Evolutionary conservation across 2,888 invertebrate genomes (phyloP).

Genomic region (Andrena hattorfiana): DNA sequence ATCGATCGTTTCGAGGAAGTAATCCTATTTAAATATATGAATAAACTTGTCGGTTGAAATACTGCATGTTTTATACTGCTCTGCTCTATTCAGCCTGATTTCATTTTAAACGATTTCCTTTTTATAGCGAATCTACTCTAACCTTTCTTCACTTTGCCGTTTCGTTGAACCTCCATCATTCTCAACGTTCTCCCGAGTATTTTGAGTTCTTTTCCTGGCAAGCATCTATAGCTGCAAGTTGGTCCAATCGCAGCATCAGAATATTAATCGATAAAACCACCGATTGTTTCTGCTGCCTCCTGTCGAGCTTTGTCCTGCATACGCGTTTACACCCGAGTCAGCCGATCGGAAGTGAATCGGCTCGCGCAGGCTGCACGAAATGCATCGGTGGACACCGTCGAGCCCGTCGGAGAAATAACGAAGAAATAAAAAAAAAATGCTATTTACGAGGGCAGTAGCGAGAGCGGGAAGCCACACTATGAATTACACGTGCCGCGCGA

Average conservation of each 20-base stretch:
- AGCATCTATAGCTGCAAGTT: no score
- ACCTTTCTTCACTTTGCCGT: no score
- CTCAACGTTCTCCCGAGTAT: no score
- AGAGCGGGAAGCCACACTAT: conserved; percentile 69
- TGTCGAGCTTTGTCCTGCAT: not conserved
- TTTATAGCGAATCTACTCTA: no score
- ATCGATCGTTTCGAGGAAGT: not conserved
- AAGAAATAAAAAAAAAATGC: conserved; percentile 60
- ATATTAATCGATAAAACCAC: no score
- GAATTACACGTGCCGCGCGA: conserved; percentile 72
- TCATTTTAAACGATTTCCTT: no score
- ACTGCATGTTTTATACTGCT: not conserved
- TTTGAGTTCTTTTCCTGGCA: no score
- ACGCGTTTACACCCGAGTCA: not conserved
- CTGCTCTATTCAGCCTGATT: no score
- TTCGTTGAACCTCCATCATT: no score
- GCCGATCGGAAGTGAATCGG: conserved; percentile 16
- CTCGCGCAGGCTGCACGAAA: not conserved
- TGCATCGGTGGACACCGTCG: not conserved
- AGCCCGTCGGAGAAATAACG: conserved; percentile 43
- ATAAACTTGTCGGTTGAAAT: conserved; percentile 3
- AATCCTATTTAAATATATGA: conserved; percentile 21
- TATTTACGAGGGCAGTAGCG: conserved; percentile 49
- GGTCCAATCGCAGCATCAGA: no score
- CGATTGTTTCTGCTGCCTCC: not conserved